A percentile compares a stretch with the other conserved stretches of the same genome.
Evolutionary conservation across 2,888 invertebrate genomes (phyloP).

Genomic region (Microplitis manilae): DNA sequence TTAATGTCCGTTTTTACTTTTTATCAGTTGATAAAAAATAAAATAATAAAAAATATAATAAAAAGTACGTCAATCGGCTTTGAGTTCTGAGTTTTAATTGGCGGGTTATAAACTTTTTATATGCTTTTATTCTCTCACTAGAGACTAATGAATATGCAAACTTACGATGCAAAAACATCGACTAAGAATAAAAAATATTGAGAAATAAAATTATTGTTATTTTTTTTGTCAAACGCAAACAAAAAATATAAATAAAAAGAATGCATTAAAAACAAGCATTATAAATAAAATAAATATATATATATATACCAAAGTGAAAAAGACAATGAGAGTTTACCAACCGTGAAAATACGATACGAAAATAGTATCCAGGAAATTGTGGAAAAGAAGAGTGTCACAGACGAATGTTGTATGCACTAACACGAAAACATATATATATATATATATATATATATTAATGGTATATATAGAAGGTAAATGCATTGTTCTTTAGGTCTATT

Average conservation of each 20-base stretch:
- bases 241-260: slow-evolving; percentile 7
- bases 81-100: slow-evolving; percentile 24
- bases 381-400: slow-evolving; percentile 27
- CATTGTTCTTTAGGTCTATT: slow-evolving; percentile 50
- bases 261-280: slow-evolving; percentile 5
- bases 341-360: slow-evolving; percentile 47
- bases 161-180: slow-evolving; percentile 4
- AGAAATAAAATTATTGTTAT: background rate
- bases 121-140: slow-evolving; percentile 13
- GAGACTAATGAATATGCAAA: slow-evolving; percentile 16
- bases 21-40: background rate
- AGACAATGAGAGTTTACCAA: slow-evolving; percentile 35
- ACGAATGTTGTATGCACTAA: background rate
- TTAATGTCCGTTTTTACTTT: background rate
- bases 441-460: slow-evolving; percentile 12
- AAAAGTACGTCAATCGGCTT: slow-evolving; percentile 12
- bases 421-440: background rate
- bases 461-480: slow-evolving; percentile 42
- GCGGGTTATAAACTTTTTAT: slow-evolving; percentile 18
- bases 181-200: slow-evolving; percentile 11
- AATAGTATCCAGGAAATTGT: slow-evolving; percentile 45
- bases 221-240: background rate
- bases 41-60: background rate
- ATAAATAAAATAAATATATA: background rate
- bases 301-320: background rate